A percentile compares a stretch with the other conserved stretches of the same genome.
These are phyloP conservation scores for Myotis vivesi DNA, from an alignment of 2,797 vertebrate species.

Conservation along the genomic window DNA sequence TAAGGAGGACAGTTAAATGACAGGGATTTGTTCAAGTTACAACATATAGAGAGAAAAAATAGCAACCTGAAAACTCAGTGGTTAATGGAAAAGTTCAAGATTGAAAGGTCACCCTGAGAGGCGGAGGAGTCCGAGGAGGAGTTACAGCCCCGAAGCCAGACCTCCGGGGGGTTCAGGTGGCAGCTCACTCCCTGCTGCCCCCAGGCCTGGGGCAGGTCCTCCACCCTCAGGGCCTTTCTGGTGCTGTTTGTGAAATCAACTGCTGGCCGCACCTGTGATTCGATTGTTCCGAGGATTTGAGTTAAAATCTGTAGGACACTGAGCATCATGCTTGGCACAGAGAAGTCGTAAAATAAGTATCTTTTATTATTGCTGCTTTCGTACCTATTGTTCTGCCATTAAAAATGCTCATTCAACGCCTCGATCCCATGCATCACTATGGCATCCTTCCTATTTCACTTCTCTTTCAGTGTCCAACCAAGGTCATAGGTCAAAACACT, in stretches of 20 bases:
- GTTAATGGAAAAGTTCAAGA: background rate
- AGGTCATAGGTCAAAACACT: background rate
- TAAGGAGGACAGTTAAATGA: background rate
- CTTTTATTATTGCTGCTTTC: background rate
- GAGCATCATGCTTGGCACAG: background rate
- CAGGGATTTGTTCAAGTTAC: background rate
- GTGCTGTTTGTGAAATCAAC: background rate
- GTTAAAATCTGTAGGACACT: background rate
- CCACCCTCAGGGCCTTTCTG: background rate
- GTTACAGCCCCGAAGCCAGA: background rate
- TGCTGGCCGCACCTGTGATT: background rate
- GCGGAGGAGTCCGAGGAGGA: accelerated
- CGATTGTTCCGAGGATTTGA: background rate
- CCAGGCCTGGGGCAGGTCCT: background rate
- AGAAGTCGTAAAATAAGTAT: background rate
- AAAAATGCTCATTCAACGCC: background rate
- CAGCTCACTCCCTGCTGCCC: background rate
- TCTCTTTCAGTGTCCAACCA: background rate
- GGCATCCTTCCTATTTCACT: background rate
- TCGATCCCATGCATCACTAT: background rate
- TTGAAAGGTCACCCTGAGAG: background rate
- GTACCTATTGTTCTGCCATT: background rate
- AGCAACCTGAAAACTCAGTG: background rate
- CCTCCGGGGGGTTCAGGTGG: background rate
- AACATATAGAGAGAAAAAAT: background rate